Evolutionary conservation across 2,113 vertebrate species (phyloP).

Genomic region (Strix uralensis): DNA sequence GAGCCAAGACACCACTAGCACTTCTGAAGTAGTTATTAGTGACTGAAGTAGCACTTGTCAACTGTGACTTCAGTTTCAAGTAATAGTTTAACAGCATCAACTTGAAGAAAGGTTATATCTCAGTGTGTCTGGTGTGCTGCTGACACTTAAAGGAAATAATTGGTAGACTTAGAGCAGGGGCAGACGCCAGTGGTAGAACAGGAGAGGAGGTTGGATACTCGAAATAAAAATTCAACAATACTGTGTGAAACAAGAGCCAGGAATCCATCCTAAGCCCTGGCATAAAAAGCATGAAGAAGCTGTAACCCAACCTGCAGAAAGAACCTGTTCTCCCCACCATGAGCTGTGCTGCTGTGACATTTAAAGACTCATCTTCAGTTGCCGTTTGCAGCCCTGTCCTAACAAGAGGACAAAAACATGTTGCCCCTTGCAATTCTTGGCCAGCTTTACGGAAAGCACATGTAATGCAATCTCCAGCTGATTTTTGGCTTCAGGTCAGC

Average conservation of each 20-base stretch:
- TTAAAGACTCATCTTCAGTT: not conserved
- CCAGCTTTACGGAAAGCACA: not conserved
- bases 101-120: conserved; percentile 73
- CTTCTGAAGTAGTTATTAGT: conserved; percentile 78
- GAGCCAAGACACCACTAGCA: conserved; percentile 61
- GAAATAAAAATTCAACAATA: not conserved
- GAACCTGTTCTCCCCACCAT: not conserved
- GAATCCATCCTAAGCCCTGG: not conserved
- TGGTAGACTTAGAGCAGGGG: conserved; percentile 66
- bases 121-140: conserved; percentile 50
- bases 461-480: not conserved
- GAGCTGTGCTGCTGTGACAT: not conserved
- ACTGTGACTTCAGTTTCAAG: conserved; percentile 72
- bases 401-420: not conserved
- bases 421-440: not conserved
- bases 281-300: not conserved
- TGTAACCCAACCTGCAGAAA: not conserved
- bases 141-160: conserved; percentile 79
- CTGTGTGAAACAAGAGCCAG: not conserved
- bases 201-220: not conserved
- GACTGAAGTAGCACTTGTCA: conserved; percentile 74
- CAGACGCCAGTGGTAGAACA: conserved; percentile 33
- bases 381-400: not conserved
- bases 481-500: conserved; percentile 14
- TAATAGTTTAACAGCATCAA: conserved; percentile 76